Base-by-base conservation (phyloP, 1,140 invertebrate species). In the Metopolophium dirhodum region DNA sequence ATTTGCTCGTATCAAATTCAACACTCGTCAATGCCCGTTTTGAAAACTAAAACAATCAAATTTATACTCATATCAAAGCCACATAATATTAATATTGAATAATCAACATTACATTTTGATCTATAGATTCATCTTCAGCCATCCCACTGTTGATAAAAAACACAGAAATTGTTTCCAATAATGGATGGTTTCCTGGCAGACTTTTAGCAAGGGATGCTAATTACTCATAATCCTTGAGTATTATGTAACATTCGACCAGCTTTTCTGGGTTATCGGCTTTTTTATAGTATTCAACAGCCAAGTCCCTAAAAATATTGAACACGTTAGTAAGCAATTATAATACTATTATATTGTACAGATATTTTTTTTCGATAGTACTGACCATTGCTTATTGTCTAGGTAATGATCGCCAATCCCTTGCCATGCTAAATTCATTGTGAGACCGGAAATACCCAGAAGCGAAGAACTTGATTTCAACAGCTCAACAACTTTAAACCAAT, bases 401-500 rank as follows among this genome's bases (percentile, higher is more conserved):
- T 98, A 99, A 95, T 98, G 97, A 95, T 99, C 97, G 0, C 98
- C 99, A 86, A 99, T 98, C 94, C 98, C 97, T 94, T 98, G 97
- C 95, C 97, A 98, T 0, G 98, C 98, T 93, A 97, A 97, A 94
- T 98, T 98, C 94, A 99, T 96, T 94, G 99, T 97, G 47, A 97
- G 96, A 94, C 99, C 98, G 14, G 98, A 97, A 0, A 97, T 97
- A 1, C 96, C 95, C 37, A 94, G 95, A 0, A 97, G 97, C 1
- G 96, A 95, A 87, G 94, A 96, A 2, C 96, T 95, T 95, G 97
- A 97, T 96, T 97, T 96, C 97, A 97, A 96, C 94, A 98, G 94
- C 94, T 99, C 97, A 18, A 99, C 96, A 2, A 99, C 98, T 37
- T 98, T 96, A 95, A 99, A 98, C 97, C 99, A 99, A 95, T 99